Percentiles rank a stretch among this genome's conserved stretches.
Evolutionary conservation across 2,113 vertebrate genomes (phyloP).

Genomic region (Ursus arctos): DNA sequence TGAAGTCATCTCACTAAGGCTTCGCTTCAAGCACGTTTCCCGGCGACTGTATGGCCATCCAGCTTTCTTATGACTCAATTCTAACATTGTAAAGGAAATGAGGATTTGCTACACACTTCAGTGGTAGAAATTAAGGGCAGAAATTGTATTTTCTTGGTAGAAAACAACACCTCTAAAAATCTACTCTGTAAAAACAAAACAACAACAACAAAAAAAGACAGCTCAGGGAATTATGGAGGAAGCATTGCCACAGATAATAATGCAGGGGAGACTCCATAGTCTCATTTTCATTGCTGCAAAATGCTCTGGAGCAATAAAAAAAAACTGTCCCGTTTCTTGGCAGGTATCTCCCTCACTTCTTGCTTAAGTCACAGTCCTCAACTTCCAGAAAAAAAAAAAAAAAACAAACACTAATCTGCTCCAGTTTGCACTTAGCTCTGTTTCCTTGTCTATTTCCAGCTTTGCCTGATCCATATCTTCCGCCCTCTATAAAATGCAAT

Average conservation of each 20-base stretch:
- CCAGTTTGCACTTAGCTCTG: not conserved
- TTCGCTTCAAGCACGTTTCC: constrained; percentile 47
- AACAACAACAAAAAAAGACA: not conserved
- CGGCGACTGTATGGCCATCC: not conserved
- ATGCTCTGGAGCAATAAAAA: not conserved
- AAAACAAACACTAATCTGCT: not conserved
- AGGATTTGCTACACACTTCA: constrained; percentile 15
- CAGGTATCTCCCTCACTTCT: not conserved
- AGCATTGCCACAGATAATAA: not conserved
- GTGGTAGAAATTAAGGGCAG: not conserved
- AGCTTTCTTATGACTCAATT: not conserved
- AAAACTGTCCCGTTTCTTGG: not conserved
- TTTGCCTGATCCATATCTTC: not conserved
- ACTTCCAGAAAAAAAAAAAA: not conserved
- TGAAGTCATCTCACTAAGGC: constrained; percentile 37
- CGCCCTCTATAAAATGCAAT: not conserved
- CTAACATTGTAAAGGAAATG: constrained; percentile 24
- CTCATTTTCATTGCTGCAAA: not conserved
- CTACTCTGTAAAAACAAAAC: constrained; percentile 9
- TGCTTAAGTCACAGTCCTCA: not conserved
- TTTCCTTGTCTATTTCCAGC: constrained; percentile 8
- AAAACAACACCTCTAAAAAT: constrained; percentile 21
- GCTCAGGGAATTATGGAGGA: not conserved
- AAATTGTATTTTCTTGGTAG: constrained; percentile 22
- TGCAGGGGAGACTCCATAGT: not conserved